phyloP scores from a whole-genome alignment of 2,888 invertebrate species.

The Drosophila leonis region DNA sequence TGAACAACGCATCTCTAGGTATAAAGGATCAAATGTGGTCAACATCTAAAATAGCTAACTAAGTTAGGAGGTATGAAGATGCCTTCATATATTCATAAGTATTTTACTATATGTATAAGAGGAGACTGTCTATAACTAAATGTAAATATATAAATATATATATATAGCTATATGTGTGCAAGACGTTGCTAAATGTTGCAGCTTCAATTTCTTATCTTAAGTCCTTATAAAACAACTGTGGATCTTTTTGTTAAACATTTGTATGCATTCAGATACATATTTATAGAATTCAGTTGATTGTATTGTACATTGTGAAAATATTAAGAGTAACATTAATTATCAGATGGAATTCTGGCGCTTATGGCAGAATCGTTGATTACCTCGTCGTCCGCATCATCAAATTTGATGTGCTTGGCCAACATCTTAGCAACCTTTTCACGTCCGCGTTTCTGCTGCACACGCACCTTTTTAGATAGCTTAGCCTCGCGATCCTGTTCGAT shows the following conservation, averaged over 20 bases:
- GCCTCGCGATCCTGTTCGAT: conserved; percentile 87
- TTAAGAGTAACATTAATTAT: conserved; percentile 10
- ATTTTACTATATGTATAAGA: conserved; percentile 14
- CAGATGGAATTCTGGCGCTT: conserved; percentile 16
- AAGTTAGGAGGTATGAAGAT: not conserved
- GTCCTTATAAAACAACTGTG: not conserved
- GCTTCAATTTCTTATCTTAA: not conserved
- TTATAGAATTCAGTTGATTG: conserved; percentile 1
- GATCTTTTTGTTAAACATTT: too few species aligned
- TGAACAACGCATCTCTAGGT: conserved; percentile 13
- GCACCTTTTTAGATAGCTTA: conserved; percentile 83
- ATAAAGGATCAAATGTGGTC: conserved; percentile 3
- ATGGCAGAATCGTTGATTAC: conserved; percentile 5
- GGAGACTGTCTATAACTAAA: conserved; percentile 28
- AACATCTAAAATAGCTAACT: conserved; percentile 14
- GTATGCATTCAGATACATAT: not conserved
- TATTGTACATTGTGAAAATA: not conserved
- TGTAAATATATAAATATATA: not conserved
- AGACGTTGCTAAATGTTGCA: too few species aligned
- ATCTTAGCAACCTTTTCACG: conserved; percentile 82
- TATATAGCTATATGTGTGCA: too few species aligned
- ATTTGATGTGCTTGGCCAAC: conserved; percentile 82
- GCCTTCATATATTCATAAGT: conserved; percentile 12
- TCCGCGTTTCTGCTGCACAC: conserved; percentile 82
- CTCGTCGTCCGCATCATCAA: conserved; percentile 75